Evolutionary conservation across 2,113 vertebrate genomes (phyloP).

Genomic region (Athene cunicularia): DNA sequence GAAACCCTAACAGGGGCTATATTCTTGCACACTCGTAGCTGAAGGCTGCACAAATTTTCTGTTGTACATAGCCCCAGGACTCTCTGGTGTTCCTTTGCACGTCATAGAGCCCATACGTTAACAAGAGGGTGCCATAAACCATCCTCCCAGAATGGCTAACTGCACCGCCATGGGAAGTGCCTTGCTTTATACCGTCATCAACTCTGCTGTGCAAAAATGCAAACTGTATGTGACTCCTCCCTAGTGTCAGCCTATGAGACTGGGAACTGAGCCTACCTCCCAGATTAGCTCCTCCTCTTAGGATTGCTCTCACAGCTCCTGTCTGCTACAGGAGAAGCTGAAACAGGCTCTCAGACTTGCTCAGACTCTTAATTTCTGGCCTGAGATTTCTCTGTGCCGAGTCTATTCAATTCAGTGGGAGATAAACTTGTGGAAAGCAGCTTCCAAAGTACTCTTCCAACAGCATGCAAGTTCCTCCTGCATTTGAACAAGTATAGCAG

Average conservation of each 20-base stretch:
- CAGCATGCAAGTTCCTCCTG: fast-evolving
- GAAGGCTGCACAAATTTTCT: not conserved
- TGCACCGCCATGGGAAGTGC: not conserved
- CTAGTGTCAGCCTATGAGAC: not conserved
- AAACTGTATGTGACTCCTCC: not conserved
- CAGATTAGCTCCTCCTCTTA: not conserved
- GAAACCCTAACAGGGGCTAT: not conserved
- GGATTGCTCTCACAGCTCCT: not conserved
- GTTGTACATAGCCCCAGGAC: not conserved
- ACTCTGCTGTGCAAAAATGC: not conserved
- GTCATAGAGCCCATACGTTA: not conserved
- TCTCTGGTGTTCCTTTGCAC: not conserved
- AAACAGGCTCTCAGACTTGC: not conserved
- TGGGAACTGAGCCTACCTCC: not conserved
- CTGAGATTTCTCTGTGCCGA: not conserved
- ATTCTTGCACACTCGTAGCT: not conserved
- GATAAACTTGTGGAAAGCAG: not conserved
- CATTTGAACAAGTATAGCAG: not conserved
- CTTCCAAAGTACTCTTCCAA: not conserved
- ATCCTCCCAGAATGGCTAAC: not conserved
- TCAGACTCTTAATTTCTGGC: not conserved
- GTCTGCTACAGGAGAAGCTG: not conserved
- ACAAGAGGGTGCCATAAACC: not conserved
- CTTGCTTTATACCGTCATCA: fast-evolving
- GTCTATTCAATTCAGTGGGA: not conserved